Conservation (phyloP, 2,797 vertebrate species). For the Micromesistius poutassou region DNA sequence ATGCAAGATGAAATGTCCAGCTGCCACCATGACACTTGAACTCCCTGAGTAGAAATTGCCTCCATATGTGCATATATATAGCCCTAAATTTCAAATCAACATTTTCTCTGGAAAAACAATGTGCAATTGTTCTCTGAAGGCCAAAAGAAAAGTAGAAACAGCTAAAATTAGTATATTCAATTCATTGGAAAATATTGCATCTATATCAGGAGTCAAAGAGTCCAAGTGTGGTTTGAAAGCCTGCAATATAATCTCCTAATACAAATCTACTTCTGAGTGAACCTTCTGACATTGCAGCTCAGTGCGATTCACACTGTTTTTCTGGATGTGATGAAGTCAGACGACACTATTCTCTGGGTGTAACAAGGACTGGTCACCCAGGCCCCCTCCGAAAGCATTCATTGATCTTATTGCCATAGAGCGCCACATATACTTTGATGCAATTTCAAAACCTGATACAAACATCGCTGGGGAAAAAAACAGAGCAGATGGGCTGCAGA, state of each 20-base stretch:
- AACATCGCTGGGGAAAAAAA: not conserved
- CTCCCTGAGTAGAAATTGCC: not conserved
- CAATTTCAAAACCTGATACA: not conserved
- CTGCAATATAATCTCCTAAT: not conserved
- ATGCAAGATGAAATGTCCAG: conserved; percentile 1
- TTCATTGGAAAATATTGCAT: not conserved
- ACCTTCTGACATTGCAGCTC: not conserved
- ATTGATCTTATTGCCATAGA: not conserved
- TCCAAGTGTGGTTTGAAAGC: not conserved
- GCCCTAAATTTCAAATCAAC: not conserved
- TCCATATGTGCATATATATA: not conserved
- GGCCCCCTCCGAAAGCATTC: not conserved
- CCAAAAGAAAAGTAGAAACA: not conserved
- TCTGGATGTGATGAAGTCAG: not conserved
- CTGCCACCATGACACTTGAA: not conserved
- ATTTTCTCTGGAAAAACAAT: not conserved
- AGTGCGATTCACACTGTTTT: not conserved
- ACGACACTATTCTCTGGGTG: not conserved
- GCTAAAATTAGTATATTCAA: not conserved
- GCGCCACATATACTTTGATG: not conserved
- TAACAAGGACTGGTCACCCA: not conserved
- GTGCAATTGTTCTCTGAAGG: not conserved
- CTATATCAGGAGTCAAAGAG: not conserved
- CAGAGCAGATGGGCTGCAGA: not conserved
- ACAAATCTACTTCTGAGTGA: not conserved